Conservation (phyloP, 2,113 vertebrate genomes). For the Mesitornis unicolor region DNA sequence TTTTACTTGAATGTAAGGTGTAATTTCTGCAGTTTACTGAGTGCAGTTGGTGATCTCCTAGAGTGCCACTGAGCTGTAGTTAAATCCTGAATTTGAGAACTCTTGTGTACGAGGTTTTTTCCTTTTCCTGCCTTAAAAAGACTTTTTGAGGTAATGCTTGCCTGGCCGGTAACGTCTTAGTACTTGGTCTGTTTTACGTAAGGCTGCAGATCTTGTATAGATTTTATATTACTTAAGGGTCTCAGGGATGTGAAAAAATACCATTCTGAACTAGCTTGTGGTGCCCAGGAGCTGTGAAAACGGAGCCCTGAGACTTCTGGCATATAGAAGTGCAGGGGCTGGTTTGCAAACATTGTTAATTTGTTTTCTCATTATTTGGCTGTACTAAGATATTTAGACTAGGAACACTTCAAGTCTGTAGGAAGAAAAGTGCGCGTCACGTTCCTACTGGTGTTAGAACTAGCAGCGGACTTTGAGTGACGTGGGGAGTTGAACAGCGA, state of each 20-base stretch:
- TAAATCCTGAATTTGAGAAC: background rate
- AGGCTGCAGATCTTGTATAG: background rate
- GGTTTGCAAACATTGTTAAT: background rate
- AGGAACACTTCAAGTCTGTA: background rate
- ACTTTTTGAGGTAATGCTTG: background rate
- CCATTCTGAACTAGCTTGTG: background rate
- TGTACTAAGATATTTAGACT: background rate
- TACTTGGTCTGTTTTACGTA: background rate
- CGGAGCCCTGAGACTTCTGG: background rate
- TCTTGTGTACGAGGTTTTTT: background rate
- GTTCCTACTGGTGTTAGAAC: background rate
- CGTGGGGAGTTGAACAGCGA: background rate
- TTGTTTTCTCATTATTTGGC: background rate
- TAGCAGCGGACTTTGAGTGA: background rate
- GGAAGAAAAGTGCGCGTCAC: fast-evolving
- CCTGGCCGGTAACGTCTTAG: background rate
- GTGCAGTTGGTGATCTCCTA: background rate
- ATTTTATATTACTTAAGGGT: background rate
- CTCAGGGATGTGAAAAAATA: background rate
- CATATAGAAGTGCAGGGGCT: background rate
- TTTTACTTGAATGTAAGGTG: background rate
- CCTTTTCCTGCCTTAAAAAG: background rate
- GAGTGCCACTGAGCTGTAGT: background rate
- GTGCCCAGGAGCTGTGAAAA: background rate
- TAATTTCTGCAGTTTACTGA: background rate